Evolutionary conservation across 2,888 invertebrate species (phyloP), one percentile per base, ranked within the genome.

Genomic region (Ecliptopera silaceata): DNA sequence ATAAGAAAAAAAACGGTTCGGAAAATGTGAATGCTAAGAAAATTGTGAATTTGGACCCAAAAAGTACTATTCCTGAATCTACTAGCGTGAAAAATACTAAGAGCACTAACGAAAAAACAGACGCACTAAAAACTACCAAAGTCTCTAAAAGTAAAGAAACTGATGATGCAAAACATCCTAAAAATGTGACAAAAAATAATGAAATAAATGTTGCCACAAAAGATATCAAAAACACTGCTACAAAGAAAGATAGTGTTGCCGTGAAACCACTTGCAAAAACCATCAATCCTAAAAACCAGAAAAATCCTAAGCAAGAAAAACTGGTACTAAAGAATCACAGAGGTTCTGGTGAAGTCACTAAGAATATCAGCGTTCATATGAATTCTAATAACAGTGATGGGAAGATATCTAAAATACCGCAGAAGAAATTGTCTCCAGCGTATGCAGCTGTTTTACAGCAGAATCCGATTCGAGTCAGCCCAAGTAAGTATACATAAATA

Each of bases 391-490:
- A 18, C 38, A 51, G 38, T 6, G 69, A 67, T 31, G 69, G 65
- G 41, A 67, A 59, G 32, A 57, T 49, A 0, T 71, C 83, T 0
- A 83, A 79, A 56, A 82, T 84, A 32, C 80, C 83, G 0, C 75
- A 74, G 44, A 82, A 75, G 39, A 74, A 68, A 26, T n/a, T 71
- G 1, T 60, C 71, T 0, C 48, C 61, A 0, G 49, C 65, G 2
- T 63, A 65, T 2, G 69, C 71, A 32, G 70, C 55, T 5, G 52
- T 54, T 15, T 47, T 69, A 0, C 77, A 70, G 56, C 75, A 72
- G 15, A 73, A 77, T 50, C 62, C 76, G 0, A 18, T 77, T 0
- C 67, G 83, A 29, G 70, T 77, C 0, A 86, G 84, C 51, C 83
- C 86, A 31, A 74, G 86, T 86, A 72, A 81, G 86, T 82, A 11